Conservation (phyloP, 2,888 invertebrate species). For the Myathropa florea region DNA sequence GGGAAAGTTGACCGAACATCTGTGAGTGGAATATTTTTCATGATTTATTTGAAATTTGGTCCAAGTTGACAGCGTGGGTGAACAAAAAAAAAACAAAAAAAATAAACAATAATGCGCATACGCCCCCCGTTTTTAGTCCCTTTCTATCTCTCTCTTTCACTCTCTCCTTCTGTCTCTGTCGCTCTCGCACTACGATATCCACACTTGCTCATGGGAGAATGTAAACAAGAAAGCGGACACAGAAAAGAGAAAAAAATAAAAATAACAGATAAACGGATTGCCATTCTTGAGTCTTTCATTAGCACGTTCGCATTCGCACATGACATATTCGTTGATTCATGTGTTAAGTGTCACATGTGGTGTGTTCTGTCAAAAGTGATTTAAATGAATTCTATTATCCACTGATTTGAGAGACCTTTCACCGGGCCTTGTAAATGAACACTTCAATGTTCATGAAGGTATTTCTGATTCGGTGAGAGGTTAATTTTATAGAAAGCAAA, state of each 20-base stretch:
- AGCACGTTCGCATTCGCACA: conserved; percentile 56
- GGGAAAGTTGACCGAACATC: conserved; percentile 5
- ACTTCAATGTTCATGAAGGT: background rate
- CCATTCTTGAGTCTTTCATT: conserved; percentile 55
- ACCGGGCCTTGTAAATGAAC: background rate
- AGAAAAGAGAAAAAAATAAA: conserved; percentile 7
- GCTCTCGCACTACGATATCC: background rate
- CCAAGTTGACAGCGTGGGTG: conserved; percentile 24
- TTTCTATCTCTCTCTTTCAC: background rate
- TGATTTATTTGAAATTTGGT: conserved; percentile 11
- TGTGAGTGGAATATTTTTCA: conserved; percentile 10
- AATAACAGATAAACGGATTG: conserved; percentile 9
- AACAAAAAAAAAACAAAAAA: conserved; percentile 19
- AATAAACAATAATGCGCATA: conserved; percentile 34
- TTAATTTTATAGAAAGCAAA: background rate
- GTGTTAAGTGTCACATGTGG: conserved; percentile 31
- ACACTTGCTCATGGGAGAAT: background rate
- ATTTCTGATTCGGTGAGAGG: background rate
- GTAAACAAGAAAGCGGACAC: conserved; percentile 37
- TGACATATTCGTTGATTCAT: conserved; percentile 8
- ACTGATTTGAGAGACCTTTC: conserved; percentile 8
- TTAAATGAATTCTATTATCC: conserved; percentile 1
- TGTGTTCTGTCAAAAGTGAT: conserved; percentile 15
- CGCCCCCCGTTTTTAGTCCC: conserved; percentile 17
- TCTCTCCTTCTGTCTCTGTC: background rate